Evolutionary conservation across 2,888 invertebrate genomes (phyloP).

Genomic region (Cheilosia soror): DNA sequence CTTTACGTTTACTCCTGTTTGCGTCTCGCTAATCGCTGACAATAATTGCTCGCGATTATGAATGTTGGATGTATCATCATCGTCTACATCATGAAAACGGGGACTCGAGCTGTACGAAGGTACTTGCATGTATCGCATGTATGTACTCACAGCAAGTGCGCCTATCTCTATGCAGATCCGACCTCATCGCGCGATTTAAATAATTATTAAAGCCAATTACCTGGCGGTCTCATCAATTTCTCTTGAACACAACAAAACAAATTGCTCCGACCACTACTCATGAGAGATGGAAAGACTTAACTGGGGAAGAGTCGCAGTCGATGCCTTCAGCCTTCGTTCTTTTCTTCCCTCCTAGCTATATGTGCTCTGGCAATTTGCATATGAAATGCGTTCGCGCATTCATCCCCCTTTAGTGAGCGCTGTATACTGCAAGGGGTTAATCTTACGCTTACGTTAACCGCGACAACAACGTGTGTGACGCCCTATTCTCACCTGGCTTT

Average conservation of each 20-base stretch:
- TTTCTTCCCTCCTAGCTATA: not conserved
- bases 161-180: slow-evolving; percentile 53
- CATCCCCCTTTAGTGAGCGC: slow-evolving; percentile 39
- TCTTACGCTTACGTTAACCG: slow-evolving; percentile 50
- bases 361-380: slow-evolving; percentile 56
- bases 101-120: slow-evolving; percentile 24
- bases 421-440: slow-evolving; percentile 11
- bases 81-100: slow-evolving; percentile 12
- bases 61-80: slow-evolving; percentile 64
- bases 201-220: slow-evolving; percentile 74
- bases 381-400: slow-evolving; percentile 62
- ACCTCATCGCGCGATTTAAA: slow-evolving; percentile 70
- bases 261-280: slow-evolving; percentile 60
- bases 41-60: slow-evolving; percentile 73
- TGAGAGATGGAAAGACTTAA: slow-evolving; percentile 37
- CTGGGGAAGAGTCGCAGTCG: not conserved
- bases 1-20: not conserved
- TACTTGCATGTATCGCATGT: slow-evolving; percentile 35
- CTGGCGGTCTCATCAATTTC: slow-evolving; percentile 74
- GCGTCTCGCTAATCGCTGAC: slow-evolving; percentile 57
- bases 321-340: slow-evolving; percentile 4
- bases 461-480: slow-evolving; percentile 56
- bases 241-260: slow-evolving; percentile 73
- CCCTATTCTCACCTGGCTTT: slow-evolving; percentile 64
- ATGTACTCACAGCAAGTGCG: slow-evolving; percentile 11